A percentile compares a stretch with the other conserved stretches of the same genome.
Evolutionary conservation across 2,888 invertebrate species (phyloP).

Genomic region (Tipula helvola): DNA sequence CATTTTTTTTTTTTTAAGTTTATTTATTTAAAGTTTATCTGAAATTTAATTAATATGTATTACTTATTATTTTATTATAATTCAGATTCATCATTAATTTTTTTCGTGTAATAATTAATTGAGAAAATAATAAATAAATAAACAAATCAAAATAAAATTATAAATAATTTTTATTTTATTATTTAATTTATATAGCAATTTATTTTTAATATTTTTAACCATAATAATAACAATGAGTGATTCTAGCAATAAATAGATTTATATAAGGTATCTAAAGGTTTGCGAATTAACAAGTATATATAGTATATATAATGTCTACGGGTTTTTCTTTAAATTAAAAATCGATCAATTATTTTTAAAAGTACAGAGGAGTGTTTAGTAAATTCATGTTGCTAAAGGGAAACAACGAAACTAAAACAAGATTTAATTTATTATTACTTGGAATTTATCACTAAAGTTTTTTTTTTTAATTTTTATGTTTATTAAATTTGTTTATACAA

Average conservation of each 20-base stretch:
- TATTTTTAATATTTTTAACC: neutral
- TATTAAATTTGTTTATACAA: neutral
- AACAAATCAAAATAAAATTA: neutral
- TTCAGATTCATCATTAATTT: neutral
- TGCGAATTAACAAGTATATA: neutral
- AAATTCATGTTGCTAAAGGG: neutral
- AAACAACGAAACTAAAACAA: neutral
- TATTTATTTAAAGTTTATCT: neutral
- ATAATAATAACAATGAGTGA: neutral
- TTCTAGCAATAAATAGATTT: slow-evolving; percentile 6
- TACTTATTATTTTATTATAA: neutral
- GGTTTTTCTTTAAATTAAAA: neutral
- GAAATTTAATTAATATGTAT: neutral
- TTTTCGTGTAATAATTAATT: slow-evolving; percentile 12
- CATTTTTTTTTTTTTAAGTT: neutral
- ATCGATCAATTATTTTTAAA: neutral
- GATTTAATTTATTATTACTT: neutral
- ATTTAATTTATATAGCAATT: neutral
- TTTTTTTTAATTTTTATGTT: neutral
- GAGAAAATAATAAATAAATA: neutral
- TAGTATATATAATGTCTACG: neutral
- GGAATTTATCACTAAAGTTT: neutral
- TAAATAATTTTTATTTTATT: neutral
- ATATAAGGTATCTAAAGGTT: neutral
- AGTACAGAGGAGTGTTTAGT: neutral